Conservation (phyloP, 2,113 vertebrate genomes). For the Labrus mixtus region DNA sequence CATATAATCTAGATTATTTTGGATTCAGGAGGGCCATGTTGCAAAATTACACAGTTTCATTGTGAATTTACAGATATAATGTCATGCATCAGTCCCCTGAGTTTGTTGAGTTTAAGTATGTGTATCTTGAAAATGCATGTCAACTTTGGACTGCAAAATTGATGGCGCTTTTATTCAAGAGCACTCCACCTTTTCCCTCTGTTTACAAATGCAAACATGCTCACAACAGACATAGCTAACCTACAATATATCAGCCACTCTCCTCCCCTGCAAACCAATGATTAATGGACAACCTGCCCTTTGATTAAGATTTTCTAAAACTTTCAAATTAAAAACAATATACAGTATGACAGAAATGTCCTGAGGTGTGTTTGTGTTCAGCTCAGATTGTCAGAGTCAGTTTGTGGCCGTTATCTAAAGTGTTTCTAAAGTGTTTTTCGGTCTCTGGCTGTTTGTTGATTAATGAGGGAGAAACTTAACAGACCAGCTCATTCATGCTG, state of each 20-base stretch:
- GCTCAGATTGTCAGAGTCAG: neutral
- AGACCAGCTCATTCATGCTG: conserved; percentile 36
- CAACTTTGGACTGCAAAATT: too few species aligned
- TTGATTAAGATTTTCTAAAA: neutral
- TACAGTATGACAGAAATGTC: neutral
- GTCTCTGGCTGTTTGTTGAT: conserved; percentile 41
- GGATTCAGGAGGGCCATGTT: too few species aligned
- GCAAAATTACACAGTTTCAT: too few species aligned
- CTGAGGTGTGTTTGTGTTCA: neutral
- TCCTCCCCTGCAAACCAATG: too few species aligned
- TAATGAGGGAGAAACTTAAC: conserved; percentile 42
- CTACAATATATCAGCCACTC: neutral
- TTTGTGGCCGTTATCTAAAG: neutral
- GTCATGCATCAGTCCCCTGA: too few species aligned
- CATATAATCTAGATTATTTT: too few species aligned
- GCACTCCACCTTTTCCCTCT: neutral
- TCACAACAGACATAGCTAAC: neutral
- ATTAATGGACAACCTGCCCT: neutral
- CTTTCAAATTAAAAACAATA: neutral
- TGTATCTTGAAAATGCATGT: too few species aligned
- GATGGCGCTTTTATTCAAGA: too few species aligned
- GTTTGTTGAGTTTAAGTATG: too few species aligned
- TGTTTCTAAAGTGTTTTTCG: conserved; percentile 5
- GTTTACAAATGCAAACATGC: neutral
- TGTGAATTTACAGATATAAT: too few species aligned